phyloP scores from a whole-genome alignment of 2,888 invertebrate genomes.

The Scaptomyza cyrtandrae region DNA sequence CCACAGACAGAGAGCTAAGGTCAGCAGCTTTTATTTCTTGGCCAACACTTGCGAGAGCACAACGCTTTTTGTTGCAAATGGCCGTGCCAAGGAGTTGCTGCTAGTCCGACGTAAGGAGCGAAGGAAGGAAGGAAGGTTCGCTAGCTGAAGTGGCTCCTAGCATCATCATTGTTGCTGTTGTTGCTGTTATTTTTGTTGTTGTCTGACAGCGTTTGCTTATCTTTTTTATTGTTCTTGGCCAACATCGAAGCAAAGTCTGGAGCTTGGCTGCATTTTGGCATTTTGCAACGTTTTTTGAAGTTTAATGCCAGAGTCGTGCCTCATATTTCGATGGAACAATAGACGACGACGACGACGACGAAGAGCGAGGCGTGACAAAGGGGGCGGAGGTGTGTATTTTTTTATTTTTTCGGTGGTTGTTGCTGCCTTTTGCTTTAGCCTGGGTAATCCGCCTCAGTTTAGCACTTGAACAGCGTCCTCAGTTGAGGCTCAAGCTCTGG shows the following conservation, averaged over 20 bases:
- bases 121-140: conserved; percentile 7
- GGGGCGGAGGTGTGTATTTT: conserved; percentile 70
- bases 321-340: conserved; percentile 79
- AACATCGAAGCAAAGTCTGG: conserved; percentile 67
- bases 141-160: conserved; percentile 58
- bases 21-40: conserved; percentile 80
- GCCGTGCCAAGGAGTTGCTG: conserved; percentile 52
- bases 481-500: conserved; percentile 15
- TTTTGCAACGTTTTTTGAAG: conserved; percentile 78
- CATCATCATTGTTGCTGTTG: conserved; percentile 39
- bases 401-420: conserved; percentile 34
- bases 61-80: conserved; percentile 61
- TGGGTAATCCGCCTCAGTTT: conserved; percentile 80
- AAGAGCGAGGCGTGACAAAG: conserved; percentile 65
- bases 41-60: conserved; percentile 74
- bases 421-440: conserved; percentile 60
- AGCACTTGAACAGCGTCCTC: conserved; percentile 78
- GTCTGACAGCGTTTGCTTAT: conserved; percentile 73
- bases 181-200: conserved; percentile 32
- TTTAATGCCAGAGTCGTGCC: conserved; percentile 81
- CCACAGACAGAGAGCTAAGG: conserved; percentile 58
- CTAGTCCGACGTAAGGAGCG: background rate
- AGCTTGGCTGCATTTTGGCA: conserved; percentile 75
- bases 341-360: conserved; percentile 51
- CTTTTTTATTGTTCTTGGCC: conserved; percentile 79